phyloP scores from a whole-genome alignment of 2,797 vertebrate species.

The Rousettus madagascariensis region DNA sequence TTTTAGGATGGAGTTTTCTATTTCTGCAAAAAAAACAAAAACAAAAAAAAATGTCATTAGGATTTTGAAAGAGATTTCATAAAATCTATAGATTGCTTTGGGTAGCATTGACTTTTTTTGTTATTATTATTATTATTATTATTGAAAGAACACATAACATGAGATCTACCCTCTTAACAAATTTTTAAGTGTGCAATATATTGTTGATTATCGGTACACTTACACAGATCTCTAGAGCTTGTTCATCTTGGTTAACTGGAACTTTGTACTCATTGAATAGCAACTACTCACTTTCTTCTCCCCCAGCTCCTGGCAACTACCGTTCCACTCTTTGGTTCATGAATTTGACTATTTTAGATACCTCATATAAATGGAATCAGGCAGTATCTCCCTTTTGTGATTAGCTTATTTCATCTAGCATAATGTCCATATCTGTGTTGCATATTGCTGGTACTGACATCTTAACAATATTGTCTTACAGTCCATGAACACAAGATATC shows the following conservation, averaged over 20 bases:
- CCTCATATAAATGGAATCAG: background rate
- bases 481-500: background rate
- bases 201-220: background rate
- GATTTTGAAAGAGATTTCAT: background rate
- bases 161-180: background rate
- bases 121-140: background rate
- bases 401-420: background rate
- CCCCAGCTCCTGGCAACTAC: background rate
- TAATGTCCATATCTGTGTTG: background rate
- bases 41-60: background rate
- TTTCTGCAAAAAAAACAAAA: background rate
- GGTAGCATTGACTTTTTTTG: background rate
- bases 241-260: background rate
- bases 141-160: background rate
- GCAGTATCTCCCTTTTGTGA: background rate
- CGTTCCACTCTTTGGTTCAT: background rate
- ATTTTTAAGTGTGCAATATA: background rate
- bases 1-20: slow-evolving; percentile 33
- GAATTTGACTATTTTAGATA: background rate
- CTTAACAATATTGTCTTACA: background rate
- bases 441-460: background rate
- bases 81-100: background rate
- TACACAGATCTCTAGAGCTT: background rate
- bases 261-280: background rate
- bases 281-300: background rate